A percentile compares a stretch with the other conserved stretches of the same genome.
These are phyloP conservation scores for Trichogramma pretiosum DNA, from an alignment of 1,140 invertebrate species.

Conservation along the genomic window DNA sequence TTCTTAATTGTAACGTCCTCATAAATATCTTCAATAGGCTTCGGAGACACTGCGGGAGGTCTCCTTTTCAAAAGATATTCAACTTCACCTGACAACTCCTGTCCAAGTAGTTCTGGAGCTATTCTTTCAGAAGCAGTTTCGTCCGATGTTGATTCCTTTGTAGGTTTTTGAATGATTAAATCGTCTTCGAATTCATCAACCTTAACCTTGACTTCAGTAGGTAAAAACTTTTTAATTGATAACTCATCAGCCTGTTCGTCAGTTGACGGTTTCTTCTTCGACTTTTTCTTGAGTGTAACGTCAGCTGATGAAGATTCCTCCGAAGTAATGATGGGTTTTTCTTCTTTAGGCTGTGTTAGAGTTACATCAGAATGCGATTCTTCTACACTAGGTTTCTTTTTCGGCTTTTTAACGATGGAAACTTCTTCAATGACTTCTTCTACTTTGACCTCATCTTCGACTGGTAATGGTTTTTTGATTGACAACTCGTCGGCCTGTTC, in stretches of 20 bases:
- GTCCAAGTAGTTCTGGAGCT: no score
- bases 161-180: constrained; percentile 24
- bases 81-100: constrained; percentile 26
- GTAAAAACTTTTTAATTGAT: constrained; percentile 17
- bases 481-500: constrained; percentile 32
- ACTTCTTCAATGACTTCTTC: constrained; percentile 25
- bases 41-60: constrained; percentile 37
- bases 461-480: constrained; percentile 20
- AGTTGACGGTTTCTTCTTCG: constrained; percentile 21
- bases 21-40: constrained; percentile 57
- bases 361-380: constrained; percentile 31
- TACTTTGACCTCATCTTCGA: constrained; percentile 20
- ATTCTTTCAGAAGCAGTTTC: no score
- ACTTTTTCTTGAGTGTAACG: constrained; percentile 27
- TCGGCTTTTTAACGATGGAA: constrained; percentile 36
- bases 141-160: constrained; percentile 27
- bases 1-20: constrained; percentile 67
- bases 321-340: constrained; percentile 22
- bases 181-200: constrained; percentile 23
- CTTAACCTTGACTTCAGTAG: constrained; percentile 31
- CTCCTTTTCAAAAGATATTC: constrained; percentile 45
- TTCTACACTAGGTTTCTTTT: constrained; percentile 35
- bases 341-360: constrained; percentile 27
- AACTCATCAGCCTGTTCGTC: constrained; percentile 17
- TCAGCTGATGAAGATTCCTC: constrained; percentile 24